Conservation (phyloP, 2,888 invertebrate genomes). For the Hirudinaria manillensis region DNA sequence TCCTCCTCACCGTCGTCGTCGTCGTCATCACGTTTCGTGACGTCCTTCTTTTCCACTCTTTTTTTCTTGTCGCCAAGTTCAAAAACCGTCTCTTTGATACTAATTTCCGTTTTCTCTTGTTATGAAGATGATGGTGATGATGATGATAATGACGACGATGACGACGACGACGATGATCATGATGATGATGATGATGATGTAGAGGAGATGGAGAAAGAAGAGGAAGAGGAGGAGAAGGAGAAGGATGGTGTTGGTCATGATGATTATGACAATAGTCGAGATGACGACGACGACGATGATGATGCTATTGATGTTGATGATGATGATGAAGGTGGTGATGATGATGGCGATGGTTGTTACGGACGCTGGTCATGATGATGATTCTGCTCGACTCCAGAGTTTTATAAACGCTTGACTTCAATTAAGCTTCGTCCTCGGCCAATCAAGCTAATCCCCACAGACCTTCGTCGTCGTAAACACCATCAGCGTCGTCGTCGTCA, state of each 20-base stretch:
- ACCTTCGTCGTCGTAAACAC: not conserved
- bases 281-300: constrained; percentile 29
- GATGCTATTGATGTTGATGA: constrained; percentile 25
- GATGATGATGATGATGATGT: constrained; percentile 10
- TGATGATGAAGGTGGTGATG: constrained; percentile 25
- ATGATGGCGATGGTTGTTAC: constrained; percentile 11
- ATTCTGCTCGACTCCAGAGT: not conserved
- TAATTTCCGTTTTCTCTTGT: not conserved
- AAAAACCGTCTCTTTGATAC: not conserved
- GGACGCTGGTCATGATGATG: not conserved
- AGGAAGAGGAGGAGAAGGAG: not conserved
- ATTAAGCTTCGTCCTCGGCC: too few species aligned
- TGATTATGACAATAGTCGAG: constrained; percentile 22
- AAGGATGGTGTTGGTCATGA: not conserved
- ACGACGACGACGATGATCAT: constrained; percentile 13
- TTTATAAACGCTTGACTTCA: not conserved
- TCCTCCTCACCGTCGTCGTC: constrained; percentile 5
- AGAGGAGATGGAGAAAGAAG: not conserved
- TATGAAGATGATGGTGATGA: constrained; percentile 19
- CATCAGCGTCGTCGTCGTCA: not conserved
- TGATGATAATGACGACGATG: constrained; percentile 20
- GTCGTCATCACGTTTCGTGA: not conserved
- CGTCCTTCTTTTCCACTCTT: not conserved
- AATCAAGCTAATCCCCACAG: too few species aligned
- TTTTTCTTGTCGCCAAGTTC: not conserved